Percentiles rank a stretch among this genome's conserved stretches.
These are phyloP conservation scores for Apogon talboti DNA, from an alignment of 2,797 vertebrate genomes.

Conservation along the genomic window DNA sequence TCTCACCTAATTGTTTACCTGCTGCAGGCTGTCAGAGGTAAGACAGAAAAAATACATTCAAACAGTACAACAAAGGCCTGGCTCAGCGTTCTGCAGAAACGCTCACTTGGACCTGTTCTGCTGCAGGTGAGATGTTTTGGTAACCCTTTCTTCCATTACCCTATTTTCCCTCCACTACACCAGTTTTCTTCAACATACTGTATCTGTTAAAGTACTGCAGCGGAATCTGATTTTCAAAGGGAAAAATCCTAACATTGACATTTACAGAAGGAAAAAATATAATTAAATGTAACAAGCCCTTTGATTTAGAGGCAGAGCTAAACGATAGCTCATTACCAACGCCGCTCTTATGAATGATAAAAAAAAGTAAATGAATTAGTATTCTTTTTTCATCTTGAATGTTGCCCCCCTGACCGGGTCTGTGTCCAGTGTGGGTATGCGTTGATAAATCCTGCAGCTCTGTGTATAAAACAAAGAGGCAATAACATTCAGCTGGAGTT, in stretches of 20 bases:
- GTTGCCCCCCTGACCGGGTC: no score
- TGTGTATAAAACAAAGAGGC: no score
- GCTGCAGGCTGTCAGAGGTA: constrained; percentile 43
- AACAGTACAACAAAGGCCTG: constrained; percentile 41
- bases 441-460: no score
- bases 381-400: no score
- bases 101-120: constrained; percentile 15
- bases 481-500: no score
- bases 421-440: no score
- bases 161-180: neutral
- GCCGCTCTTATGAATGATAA: no score
- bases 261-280: neutral
- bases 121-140: constrained; percentile 24
- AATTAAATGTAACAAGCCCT: neutral
- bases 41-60: constrained; percentile 29
- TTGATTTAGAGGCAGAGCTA: constrained; percentile 12
- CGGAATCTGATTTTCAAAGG: constrained; percentile 1
- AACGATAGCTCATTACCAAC: neutral
- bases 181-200: neutral
- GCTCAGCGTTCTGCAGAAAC: constrained; percentile 51
- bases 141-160: neutral
- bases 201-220: constrained; percentile 2
- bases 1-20: constrained; percentile 72
- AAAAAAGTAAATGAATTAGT: no score
- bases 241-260: neutral